Evolutionary conservation across 2,888 invertebrate species (phyloP).

Genomic region (Creontiades dilutus): DNA sequence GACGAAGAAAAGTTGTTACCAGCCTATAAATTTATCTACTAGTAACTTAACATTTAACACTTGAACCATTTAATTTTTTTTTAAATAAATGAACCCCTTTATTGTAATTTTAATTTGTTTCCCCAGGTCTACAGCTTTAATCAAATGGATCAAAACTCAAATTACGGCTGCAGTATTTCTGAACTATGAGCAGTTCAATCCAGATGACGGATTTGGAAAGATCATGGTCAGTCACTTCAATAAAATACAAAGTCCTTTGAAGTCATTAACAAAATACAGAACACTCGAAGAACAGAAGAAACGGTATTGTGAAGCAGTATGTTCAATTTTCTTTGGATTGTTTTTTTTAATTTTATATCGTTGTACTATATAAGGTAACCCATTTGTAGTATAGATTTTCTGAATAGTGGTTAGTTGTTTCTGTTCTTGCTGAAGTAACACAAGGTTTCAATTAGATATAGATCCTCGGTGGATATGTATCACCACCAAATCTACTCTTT

Average conservation of each 20-base stretch:
- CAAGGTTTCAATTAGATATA: too few species aligned
- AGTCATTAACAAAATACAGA: conserved; percentile 78
- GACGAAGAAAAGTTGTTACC: conserved; percentile 76
- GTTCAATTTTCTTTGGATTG: neutral
- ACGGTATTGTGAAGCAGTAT: conserved; percentile 76
- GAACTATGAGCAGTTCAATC: conserved; percentile 79
- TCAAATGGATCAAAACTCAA: conserved; percentile 78
- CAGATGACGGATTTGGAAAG: conserved; percentile 77
- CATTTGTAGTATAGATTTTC: too few species aligned
- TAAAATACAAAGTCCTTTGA: conserved; percentile 78
- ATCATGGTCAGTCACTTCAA: conserved; percentile 78
- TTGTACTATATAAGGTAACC: too few species aligned
- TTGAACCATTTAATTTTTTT: too few species aligned
- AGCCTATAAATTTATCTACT: too few species aligned
- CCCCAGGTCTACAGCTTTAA: conserved; percentile 78
- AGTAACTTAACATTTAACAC: too few species aligned
- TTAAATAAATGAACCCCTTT: neutral
- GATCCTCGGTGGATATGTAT: too few species aligned
- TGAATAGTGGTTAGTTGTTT: too few species aligned
- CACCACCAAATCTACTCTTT: too few species aligned
- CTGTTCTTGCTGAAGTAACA: too few species aligned
- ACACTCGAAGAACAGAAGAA: conserved; percentile 77
- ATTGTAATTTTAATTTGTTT: neutral
- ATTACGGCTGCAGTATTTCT: conserved; percentile 78
- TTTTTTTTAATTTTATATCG: too few species aligned